Evolutionary conservation across 1,140 invertebrate species (phyloP).

Genomic region (Panonychus citri): DNA sequence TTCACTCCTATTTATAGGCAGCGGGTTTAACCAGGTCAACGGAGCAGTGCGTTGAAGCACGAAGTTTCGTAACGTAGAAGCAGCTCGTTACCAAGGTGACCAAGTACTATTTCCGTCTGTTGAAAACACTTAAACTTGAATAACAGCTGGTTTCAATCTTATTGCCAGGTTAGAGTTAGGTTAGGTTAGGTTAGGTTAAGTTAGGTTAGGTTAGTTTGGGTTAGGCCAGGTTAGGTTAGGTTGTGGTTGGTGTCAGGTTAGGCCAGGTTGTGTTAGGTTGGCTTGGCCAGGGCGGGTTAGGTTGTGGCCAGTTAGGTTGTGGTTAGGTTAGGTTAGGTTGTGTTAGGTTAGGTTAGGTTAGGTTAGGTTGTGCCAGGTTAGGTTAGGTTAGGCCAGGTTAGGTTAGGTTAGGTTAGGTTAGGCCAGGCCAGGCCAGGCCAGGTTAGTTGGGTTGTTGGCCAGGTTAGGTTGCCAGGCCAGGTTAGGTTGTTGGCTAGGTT

Average conservation of each 20-base stretch:
- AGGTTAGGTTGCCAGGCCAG: conserved; percentile 12
- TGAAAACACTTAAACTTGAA: too few species aligned
- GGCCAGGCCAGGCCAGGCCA: conserved; percentile 14
- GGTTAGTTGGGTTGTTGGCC: conserved; percentile 11
- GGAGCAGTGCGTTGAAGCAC: too few species aligned
- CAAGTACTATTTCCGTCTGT: too few species aligned
- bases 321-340: conserved; percentile 11
- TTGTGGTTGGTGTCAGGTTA: too few species aligned
- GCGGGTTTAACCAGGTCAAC: too few species aligned
- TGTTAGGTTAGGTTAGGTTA: conserved; percentile 13
- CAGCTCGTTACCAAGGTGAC: too few species aligned
- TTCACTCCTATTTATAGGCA: too few species aligned
- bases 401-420: conserved; percentile 14
- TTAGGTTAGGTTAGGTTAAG: conserved; percentile 12
- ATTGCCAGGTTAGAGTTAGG: conserved; percentile 15
- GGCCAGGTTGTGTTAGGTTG: conserved; percentile 15
- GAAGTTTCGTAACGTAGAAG: too few species aligned
- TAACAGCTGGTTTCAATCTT: too few species aligned
- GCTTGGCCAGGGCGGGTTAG: conserved; percentile 8
- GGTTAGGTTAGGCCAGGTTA: conserved; percentile 17
- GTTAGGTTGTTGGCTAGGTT: conserved; percentile 18
- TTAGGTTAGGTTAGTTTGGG: conserved; percentile 3
- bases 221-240: not conserved
- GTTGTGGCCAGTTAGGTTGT: conserved; percentile 17
- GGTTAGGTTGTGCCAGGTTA: conserved; percentile 1